A percentile compares a stretch with the other conserved stretches of the same genome.
Conservation (phyloP, 2,888 invertebrate genomes). For the Hypomecis punctinalis region DNA sequence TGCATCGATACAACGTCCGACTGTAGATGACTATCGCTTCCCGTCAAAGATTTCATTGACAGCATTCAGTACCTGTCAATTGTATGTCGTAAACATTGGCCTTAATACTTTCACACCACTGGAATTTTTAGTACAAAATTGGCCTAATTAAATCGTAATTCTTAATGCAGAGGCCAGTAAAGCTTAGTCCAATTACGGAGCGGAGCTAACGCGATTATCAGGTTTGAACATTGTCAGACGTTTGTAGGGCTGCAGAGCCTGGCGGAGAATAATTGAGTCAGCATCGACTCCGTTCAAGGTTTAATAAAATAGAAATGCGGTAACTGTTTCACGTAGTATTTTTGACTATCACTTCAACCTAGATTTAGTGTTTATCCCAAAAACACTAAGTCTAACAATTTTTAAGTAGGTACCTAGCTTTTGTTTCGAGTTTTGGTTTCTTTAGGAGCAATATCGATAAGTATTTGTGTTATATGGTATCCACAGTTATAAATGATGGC, state of each 20-base stretch:
- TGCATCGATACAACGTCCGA: conserved; percentile 47
- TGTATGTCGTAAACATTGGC: conserved; percentile 45
- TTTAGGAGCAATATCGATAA: too few species aligned
- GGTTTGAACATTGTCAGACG: conserved; percentile 31
- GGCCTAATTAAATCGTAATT: conserved; percentile 35
- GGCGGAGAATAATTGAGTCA: conserved; percentile 32
- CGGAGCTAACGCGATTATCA: conserved; percentile 38
- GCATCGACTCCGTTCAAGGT: conserved; percentile 21
- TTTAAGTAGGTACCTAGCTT: too few species aligned
- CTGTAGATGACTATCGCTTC: conserved; percentile 30
- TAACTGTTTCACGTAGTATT: not conserved
- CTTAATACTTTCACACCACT: conserved; percentile 39
- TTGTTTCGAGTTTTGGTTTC: too few species aligned
- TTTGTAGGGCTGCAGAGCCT: conserved; percentile 37
- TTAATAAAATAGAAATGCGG: not conserved
- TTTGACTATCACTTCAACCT: too few species aligned
- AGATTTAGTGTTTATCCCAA: too few species aligned
- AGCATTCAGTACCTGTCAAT: conserved; percentile 48
- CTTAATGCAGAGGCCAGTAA: conserved; percentile 40
- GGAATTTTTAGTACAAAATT: conserved; percentile 38
- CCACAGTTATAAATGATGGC: too few species aligned
- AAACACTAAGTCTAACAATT: too few species aligned
- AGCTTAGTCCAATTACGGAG: conserved; percentile 44
- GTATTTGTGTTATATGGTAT: too few species aligned
- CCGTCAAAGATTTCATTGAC: conserved; percentile 52